A percentile compares a stretch with the other conserved stretches of the same genome.
Evolutionary conservation across 2,113 vertebrate genomes (phyloP).

Genomic region (Labrus mixtus): DNA sequence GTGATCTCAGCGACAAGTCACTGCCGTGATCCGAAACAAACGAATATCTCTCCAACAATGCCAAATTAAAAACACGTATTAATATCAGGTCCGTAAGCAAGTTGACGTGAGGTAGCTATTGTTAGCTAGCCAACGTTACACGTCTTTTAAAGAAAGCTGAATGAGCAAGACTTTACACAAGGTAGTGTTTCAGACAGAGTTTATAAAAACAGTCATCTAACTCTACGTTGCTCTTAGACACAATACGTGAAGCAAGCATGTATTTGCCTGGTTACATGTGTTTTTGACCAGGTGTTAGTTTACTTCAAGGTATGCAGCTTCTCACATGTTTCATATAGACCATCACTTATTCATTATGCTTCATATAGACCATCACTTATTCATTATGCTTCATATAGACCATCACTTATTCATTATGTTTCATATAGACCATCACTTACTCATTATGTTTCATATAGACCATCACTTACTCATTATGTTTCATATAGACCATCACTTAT

Average conservation of each 20-base stretch:
- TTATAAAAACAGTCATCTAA: not conserved
- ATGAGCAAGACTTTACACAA: constrained; percentile 39
- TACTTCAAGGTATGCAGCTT: not conserved
- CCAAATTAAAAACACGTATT: not conserved
- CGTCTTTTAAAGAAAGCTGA: constrained; percentile 60
- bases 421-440: too few species aligned
- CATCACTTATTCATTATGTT: too few species aligned
- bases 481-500: not conserved
- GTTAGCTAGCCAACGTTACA: constrained; percentile 53
- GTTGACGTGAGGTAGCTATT: constrained; percentile 31
- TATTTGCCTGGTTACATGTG: not conserved
- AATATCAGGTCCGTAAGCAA: not conserved
- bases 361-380: too few species aligned
- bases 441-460: too few species aligned
- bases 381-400: too few species aligned
- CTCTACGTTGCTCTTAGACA: not conserved
- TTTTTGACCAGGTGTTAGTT: not conserved
- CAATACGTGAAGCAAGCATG: too few species aligned
- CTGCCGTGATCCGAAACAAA: accelerated
- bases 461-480: too few species aligned
- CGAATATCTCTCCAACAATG: accelerated
- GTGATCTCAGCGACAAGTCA: not conserved
- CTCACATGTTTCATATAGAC: not conserved
- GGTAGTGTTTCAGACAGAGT: constrained; percentile 6
- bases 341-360: too few species aligned